Evolutionary conservation across 2,113 vertebrate genomes (phyloP).

Genomic region (Capreolus pygargus): DNA sequence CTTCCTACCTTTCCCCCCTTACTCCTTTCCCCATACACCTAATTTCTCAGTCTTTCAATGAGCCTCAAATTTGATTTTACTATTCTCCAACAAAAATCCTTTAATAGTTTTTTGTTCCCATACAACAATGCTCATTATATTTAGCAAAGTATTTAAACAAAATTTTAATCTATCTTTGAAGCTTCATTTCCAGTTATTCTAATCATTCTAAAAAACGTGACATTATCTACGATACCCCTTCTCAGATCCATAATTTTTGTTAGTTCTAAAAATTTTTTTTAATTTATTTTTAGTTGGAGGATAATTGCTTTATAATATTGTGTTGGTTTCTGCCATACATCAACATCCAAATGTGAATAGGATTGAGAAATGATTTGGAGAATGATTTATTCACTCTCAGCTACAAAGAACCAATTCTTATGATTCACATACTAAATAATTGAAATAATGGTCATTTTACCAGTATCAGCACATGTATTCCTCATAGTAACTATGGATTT

Average conservation of each 20-base stretch:
- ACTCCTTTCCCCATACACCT: not conserved
- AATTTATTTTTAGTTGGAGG: not conserved
- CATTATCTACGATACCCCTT: not conserved
- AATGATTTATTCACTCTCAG: not conserved
- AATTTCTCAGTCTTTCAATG: not conserved
- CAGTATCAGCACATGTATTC: not conserved
- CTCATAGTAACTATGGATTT: not conserved
- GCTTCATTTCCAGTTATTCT: not conserved
- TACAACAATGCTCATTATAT: not conserved
- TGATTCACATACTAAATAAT: not conserved
- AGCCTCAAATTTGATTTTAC: not conserved
- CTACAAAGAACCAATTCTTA: not conserved
- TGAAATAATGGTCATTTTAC: not conserved
- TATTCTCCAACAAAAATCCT: not conserved
- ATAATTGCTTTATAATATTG: not conserved
- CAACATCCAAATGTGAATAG: not conserved
- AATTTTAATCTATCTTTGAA: not conserved
- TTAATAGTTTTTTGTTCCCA: not conserved
- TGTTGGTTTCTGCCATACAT: not conserved
- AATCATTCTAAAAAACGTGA: not conserved
- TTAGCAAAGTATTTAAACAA: not conserved
- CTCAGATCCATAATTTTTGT: not conserved
- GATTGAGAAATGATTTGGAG: not conserved
- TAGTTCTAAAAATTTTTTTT: not conserved
- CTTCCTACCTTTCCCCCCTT: not conserved